Conservation (phyloP, 37 sponge, comb jelly and placozoan species). For the Oopsacas minuta region DNA sequence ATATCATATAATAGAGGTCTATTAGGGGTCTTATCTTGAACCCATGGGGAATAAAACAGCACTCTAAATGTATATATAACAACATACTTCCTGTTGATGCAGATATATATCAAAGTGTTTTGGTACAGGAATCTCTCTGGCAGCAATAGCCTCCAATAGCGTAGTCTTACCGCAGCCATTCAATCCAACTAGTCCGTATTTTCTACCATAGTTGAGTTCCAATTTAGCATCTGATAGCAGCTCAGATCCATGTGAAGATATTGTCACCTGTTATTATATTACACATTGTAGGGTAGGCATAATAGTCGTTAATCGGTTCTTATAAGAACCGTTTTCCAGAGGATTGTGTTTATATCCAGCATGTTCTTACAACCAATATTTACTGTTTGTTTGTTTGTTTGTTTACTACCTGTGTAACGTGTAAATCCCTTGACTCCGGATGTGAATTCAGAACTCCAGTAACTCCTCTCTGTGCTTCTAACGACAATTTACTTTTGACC, state of each 20-base stretch:
- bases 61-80: too few relatives aligned
- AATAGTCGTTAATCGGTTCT: too few relatives aligned
- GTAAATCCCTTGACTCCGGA: constrained; percentile 64
- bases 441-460: constrained; percentile 75
- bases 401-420: constrained; percentile 25
- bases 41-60: too few relatives aligned
- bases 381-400: too few relatives aligned
- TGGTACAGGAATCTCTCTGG: constrained; percentile 60
- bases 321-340: neutral
- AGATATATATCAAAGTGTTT: constrained; percentile 76
- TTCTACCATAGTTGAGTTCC: constrained; percentile 71
- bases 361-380: neutral
- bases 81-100: constrained; percentile 53
- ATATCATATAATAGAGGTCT: too few relatives aligned
- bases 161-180: constrained; percentile 91
- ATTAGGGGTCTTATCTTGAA: too few relatives aligned
- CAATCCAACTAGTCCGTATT: constrained; percentile 79
- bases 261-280: constrained; percentile 7
- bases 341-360: neutral
- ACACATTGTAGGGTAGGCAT: too few relatives aligned
- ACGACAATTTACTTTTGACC: constrained; percentile 11
- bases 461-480: neutral
- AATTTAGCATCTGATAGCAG: constrained; percentile 58
- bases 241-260: constrained; percentile 78
- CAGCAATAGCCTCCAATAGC: constrained; percentile 41